Evolutionary conservation across 2,888 invertebrate genomes (phyloP), one percentile per base, ranked within the genome.

Genomic region (Agapetus fuscipes): DNA sequence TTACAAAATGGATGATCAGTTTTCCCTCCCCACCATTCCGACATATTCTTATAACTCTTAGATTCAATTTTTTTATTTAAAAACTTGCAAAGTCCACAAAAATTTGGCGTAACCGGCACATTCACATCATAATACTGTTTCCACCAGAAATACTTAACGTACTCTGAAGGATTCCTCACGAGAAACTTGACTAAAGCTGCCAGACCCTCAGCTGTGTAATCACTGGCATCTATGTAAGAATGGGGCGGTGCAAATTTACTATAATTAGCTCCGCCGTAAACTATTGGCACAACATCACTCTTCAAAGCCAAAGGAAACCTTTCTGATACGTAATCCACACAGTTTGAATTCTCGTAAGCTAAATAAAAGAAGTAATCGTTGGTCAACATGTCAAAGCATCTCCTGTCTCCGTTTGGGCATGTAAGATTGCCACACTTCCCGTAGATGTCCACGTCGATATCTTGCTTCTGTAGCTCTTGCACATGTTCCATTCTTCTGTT

Each of bases 261-360:
- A 60, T 34, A 81, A 57, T 80, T 73, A 37, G 72, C 74, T 29
- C 74, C 76, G 2, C 81, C 80, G 59, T 74, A 78, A 5, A 79
- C 79, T 3, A 81, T 66, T 0, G 80, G 80, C 9, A 81, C 62
- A 2, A 78, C 65, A 52, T 74, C 63, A 53, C 74, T 70, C 6
- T 28, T 12, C 10, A 71, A 55, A 25, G 69, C 59, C 42, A 59
- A 49, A 9, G 62, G 41, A 13, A 64, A 33, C 44, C 62, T 64
- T 48, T 65, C 63, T 2, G 65, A 60, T 0, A 64, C 59, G 37
- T 62, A 64, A 52, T 65, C 64, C 10, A 59, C 62, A 36, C 58
- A 58, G 0, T 62, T 32, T 9, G 62, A 51, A 41, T 61, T 63
- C 44, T 64, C 64, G 33, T 63, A 62, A 2, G 62, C 59, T 6